Evolutionary conservation across 2,888 invertebrate species (phyloP), one percentile per base, ranked within the genome.

Genomic region (Caenorhabditis uteleia): DNA sequence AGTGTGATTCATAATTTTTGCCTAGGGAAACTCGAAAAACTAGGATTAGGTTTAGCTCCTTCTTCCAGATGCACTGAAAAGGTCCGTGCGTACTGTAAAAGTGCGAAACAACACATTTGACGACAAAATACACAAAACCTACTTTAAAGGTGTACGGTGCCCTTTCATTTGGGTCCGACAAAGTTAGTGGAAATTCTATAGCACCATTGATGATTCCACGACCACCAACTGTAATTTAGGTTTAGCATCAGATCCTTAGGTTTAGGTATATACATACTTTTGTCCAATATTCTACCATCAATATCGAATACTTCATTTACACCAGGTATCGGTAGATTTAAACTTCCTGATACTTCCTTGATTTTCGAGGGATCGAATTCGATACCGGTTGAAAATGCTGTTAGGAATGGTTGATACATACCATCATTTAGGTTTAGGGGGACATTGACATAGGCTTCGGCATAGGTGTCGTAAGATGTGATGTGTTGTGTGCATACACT

Each of bases 381-480:
- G 21, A 36, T 26, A 3, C 54, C 54, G 10, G 33, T 25, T 8
- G 29, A 29, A 14, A 36, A 44, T 3, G 45, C 46, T 21, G 10
- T 25, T n/a, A 54, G 36, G 31, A 54, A 54, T n/a, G 54, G 54
- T 29, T 54, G 46, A 46, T 46, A 26, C 34, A 46, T 33, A 33
- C 46, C 46, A 27, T 43, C 42, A 12, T 43, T 43, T 16, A 43
- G 12, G 21, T 43, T 43, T 12, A 43, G 25, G 10, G 42, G 42
- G 16, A 43, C 58, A 50, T 75, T 73, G 14, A 70, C 75, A 33
- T 65, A 73, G 20, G 69, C 59, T 21, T 75, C 75, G 16, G n/a
- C n/a, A n/a, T n/a, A n/a, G n/a, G n/a, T n/a, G n/a, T n/a, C n/a
- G n/a, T n/a, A n/a, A n/a, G n/a, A n/a, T n/a, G n/a, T n/a, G n/a